Conservation (phyloP, 2,113 vertebrate species). For the Podilymbus podiceps region DNA sequence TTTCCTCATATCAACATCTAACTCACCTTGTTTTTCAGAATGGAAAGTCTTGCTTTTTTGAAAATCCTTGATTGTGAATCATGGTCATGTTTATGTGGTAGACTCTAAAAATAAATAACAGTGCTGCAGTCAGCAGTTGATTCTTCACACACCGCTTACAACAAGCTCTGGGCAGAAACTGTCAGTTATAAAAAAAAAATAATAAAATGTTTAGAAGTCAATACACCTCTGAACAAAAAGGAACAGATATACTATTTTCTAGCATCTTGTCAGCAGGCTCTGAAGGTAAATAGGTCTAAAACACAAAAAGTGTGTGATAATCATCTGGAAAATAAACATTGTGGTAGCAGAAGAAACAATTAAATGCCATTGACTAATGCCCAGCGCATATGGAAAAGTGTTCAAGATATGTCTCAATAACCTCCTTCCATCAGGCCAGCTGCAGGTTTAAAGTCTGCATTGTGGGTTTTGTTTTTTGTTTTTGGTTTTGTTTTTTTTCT, state of each 20-base stretch:
- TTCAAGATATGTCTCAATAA: not conserved
- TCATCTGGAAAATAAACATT: not conserved
- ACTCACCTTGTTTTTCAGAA: not conserved
- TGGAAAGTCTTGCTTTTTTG: not conserved
- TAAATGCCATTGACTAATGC: not conserved
- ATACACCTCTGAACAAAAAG: not conserved
- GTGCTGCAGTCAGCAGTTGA: not conserved
- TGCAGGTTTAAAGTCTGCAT: not conserved
- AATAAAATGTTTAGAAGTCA: constrained; percentile 10
- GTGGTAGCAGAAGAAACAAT: not conserved
- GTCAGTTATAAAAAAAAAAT: not conserved
- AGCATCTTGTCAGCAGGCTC: not conserved
- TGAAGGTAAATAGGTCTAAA: constrained; percentile 2
- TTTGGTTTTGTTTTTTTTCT: fast-evolving
- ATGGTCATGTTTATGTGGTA: not conserved
- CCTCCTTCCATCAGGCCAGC: not conserved
- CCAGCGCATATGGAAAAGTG: not conserved
- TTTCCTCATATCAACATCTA: not conserved
- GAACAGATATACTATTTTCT: not conserved
- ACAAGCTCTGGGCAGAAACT: not conserved
- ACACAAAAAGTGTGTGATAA: not conserved
- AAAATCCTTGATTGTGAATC: not conserved
- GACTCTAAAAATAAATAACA: not conserved
- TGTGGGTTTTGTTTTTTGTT: not conserved
- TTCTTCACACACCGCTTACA: not conserved